Evolutionary conservation across 2,888 invertebrate genomes (phyloP).

Genomic region (Chrysolina oricalcia): DNA sequence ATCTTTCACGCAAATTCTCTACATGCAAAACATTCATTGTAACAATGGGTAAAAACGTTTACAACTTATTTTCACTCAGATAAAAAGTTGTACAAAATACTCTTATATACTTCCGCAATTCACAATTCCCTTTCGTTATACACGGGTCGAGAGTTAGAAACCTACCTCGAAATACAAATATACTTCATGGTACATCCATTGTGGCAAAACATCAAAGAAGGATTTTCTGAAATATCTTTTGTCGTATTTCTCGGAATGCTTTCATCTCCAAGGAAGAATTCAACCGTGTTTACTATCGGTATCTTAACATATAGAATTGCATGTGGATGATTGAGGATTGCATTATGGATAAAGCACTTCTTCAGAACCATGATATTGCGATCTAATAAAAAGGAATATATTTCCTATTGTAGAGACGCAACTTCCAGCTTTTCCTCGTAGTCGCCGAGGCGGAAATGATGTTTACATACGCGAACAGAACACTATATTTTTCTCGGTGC

Average conservation of each 20-base stretch:
- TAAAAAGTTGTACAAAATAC: no score
- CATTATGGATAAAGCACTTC: slow-evolving; percentile 4
- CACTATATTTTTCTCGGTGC: background rate
- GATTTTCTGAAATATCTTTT: background rate
- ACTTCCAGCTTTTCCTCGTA: background rate
- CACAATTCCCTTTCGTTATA: no score
- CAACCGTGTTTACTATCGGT: background rate
- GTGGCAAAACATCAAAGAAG: background rate
- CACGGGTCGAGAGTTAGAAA: background rate
- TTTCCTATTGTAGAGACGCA: background rate
- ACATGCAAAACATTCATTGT: no score
- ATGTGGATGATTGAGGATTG: background rate
- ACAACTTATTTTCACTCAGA: no score
- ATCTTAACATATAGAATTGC: background rate
- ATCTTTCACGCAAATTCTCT: no score
- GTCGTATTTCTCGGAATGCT: background rate
- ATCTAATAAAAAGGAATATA: background rate
- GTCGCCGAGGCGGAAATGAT: background rate
- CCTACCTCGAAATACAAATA: background rate
- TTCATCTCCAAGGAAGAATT: background rate
- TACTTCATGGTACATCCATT: background rate
- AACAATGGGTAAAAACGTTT: no score
- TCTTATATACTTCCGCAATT: no score
- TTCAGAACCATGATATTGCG: slow-evolving; percentile 1
- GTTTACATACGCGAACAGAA: background rate